These are phyloP conservation scores for Rutilus rutilus DNA, from an alignment of 2,113 vertebrate genomes.

Conservation along the genomic window DNA sequence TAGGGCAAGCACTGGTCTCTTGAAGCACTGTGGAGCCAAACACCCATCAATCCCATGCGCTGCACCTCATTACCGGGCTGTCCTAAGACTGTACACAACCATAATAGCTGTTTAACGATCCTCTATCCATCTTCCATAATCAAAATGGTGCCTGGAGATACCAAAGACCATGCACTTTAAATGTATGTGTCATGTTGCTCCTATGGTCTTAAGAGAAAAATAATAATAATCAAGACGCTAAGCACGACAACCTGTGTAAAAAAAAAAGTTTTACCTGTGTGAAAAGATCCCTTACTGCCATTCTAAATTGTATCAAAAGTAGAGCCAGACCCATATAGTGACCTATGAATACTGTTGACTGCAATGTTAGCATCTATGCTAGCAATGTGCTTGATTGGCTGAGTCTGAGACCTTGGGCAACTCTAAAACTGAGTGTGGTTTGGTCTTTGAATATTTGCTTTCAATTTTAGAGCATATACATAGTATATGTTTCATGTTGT, in stretches of 20 bases:
- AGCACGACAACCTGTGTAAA: not conserved
- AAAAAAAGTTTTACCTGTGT: not conserved
- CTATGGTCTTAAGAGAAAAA: slow-evolving; percentile 1
- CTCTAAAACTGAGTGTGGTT: not conserved
- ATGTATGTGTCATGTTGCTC: slow-evolving; percentile 42
- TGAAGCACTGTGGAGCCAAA: slow-evolving; percentile 46
- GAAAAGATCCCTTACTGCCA: not conserved
- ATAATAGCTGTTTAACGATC: slow-evolving; percentile 66
- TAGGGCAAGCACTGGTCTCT: slow-evolving; percentile 50
- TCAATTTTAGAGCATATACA: not conserved
- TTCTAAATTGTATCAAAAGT: not conserved
- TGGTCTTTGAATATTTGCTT: not conserved
- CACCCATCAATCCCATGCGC: slow-evolving; percentile 52
- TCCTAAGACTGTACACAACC: slow-evolving; percentile 56
- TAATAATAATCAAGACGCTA: not conserved
- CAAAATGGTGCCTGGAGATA: slow-evolving; percentile 53
- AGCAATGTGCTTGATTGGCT: not conserved
- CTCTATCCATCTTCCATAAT: slow-evolving; percentile 64
- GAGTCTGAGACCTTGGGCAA: not conserved
- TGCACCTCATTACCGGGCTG: slow-evolving; percentile 63
- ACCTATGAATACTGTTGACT: not conserved
- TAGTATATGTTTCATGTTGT: not conserved
- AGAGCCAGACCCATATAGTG: not conserved
- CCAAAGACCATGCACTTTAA: slow-evolving; percentile 47
- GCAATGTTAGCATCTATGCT: not conserved